These are phyloP conservation scores for Rhabdornis inornatus DNA, from an alignment of 2,113 vertebrate genomes.

Conservation along the genomic window DNA sequence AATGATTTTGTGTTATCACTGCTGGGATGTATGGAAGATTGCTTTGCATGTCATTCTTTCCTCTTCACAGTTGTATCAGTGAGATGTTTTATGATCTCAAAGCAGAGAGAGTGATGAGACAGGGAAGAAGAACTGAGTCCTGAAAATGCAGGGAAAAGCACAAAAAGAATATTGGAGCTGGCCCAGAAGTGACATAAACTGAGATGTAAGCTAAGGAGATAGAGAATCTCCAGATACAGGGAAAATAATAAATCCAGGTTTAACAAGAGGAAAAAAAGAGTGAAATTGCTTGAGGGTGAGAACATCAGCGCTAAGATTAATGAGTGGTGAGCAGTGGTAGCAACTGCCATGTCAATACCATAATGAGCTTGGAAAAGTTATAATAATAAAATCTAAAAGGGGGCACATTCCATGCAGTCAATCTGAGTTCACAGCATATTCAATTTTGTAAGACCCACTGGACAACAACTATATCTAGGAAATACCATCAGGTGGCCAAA, in stretches of 20 bases:
- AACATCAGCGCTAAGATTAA: not conserved
- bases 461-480: not conserved
- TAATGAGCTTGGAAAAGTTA: not conserved
- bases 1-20: not conserved
- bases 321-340: not conserved
- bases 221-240: not conserved
- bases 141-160: not conserved
- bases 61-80: not conserved
- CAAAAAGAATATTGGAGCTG: not conserved
- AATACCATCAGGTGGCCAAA: not conserved
- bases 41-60: not conserved
- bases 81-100: not conserved
- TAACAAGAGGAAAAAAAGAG: not conserved
- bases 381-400: not conserved
- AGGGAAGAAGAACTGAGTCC: not conserved
- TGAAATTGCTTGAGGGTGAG: not conserved
- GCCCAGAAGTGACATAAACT: not conserved
- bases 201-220: not conserved
- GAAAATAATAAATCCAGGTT: not conserved
- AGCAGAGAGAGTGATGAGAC: not conserved
- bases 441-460: not conserved
- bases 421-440: not conserved
- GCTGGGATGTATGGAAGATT: not conserved
- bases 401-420: not conserved
- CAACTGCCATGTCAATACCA: not conserved